Conservation (phyloP, 1,140 invertebrate species). For the Phthorimaea operculella region DNA sequence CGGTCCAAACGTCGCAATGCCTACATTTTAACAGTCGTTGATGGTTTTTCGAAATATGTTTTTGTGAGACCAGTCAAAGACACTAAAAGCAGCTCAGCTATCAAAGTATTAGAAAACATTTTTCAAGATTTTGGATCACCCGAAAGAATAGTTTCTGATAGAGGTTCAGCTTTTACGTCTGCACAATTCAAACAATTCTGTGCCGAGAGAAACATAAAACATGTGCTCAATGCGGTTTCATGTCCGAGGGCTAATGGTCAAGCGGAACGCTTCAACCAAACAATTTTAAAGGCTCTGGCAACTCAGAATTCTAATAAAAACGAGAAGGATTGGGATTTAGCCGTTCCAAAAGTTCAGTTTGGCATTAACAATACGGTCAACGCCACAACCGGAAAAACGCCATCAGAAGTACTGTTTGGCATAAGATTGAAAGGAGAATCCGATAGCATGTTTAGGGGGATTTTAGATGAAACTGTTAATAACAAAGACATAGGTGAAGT, state of each 20-base stretch:
- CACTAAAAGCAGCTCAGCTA: not conserved
- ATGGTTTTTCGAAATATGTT: conserved; percentile 26
- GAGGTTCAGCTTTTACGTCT: not conserved
- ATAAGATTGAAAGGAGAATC: not conserved
- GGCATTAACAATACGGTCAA: not conserved
- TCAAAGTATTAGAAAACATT: not conserved
- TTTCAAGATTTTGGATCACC: conserved; percentile 7
- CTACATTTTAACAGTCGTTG: no score
- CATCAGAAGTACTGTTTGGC: not conserved
- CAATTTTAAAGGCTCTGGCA: conserved; percentile 21
- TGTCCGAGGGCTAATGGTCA: conserved; percentile 21
- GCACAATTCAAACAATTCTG: conserved; percentile 1
- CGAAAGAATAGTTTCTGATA: not conserved
- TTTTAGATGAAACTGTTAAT: not conserved
- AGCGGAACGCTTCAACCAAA: conserved; percentile 26
- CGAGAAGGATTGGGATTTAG: not conserved
- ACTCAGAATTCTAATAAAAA: not conserved
- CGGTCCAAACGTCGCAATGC: conserved; percentile 12
- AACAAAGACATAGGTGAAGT: not conserved
- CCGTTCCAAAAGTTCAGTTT: not conserved
- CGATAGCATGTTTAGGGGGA: not conserved
- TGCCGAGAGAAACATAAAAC: not conserved
- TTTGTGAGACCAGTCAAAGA: not conserved
- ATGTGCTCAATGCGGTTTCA: not conserved
- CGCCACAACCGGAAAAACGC: not conserved